These are phyloP conservation scores for Cordilura impudica DNA, from an alignment of 2,888 invertebrate species.

Conservation along the genomic window DNA sequence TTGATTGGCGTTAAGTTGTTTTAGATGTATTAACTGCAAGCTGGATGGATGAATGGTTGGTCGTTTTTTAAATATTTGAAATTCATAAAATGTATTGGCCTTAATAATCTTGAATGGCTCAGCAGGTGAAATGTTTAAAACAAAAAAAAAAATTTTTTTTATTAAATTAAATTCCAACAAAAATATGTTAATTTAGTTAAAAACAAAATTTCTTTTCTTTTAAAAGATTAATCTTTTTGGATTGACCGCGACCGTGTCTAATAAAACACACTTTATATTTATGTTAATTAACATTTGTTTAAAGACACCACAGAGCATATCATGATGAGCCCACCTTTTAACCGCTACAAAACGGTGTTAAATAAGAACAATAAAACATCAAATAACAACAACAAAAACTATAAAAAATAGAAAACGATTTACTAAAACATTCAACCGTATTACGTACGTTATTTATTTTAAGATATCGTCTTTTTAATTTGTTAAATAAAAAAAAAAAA, in stretches of 20 bases:
- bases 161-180: slow-evolving; percentile 21
- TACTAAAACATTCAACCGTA: slow-evolving; percentile 48
- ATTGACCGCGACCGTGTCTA: slow-evolving; percentile 16
- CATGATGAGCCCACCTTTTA: slow-evolving; percentile 8
- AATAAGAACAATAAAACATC: slow-evolving; percentile 28
- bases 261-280: slow-evolving; percentile 29
- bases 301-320: background rate
- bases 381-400: slow-evolving; percentile 12
- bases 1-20: slow-evolving; percentile 44
- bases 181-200: background rate
- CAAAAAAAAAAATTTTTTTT: background rate
- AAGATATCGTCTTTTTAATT: slow-evolving; percentile 1
- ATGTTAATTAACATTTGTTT: slow-evolving; percentile 48
- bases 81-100: background rate
- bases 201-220: background rate
- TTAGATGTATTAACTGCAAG: background rate
- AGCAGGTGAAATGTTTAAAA: slow-evolving; percentile 62
- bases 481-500: slow-evolving; percentile 25
- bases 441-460: slow-evolving; percentile 36
- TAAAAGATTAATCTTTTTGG: slow-evolving; percentile 31
- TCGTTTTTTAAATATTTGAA: background rate
- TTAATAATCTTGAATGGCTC: slow-evolving; percentile 48
- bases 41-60: slow-evolving; percentile 7
- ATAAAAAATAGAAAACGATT: slow-evolving; percentile 40
- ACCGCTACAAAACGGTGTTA: slow-evolving; percentile 25